phyloP scores from a whole-genome alignment of 2,797 vertebrate genomes.

The Arremon aurantiirostris region DNA sequence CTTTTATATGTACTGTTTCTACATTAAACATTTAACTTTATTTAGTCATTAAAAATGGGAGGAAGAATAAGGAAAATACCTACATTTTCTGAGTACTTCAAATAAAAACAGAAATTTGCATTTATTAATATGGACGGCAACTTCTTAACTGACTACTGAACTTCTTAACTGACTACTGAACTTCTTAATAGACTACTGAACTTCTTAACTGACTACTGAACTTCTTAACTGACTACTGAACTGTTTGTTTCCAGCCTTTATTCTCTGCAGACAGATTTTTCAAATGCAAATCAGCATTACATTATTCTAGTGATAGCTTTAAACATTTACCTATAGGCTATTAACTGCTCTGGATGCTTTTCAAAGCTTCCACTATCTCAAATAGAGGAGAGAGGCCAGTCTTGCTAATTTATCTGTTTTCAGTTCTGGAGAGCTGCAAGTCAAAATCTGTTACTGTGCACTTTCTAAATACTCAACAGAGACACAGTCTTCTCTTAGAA shows the following conservation, averaged over 20 bases:
- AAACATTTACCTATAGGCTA: neutral
- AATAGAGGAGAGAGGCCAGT: neutral
- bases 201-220: neutral
- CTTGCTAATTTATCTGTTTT: neutral
- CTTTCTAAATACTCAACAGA: neutral
- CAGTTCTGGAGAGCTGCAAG: neutral
- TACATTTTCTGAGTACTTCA: neutral
- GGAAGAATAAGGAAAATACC: neutral
- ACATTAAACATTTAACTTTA: neutral
- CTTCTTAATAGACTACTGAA: neutral
- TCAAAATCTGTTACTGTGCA: neutral
- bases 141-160: neutral
- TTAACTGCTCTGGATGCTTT: neutral
- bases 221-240: neutral
- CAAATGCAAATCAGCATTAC: neutral
- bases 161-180: neutral
- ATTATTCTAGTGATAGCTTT: neutral
- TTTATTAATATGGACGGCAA: neutral
- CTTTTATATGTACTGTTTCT: neutral
- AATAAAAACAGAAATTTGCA: neutral
- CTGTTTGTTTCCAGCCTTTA: neutral
- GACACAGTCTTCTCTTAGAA: neutral
- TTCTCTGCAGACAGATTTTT: neutral
- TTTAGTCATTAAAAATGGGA: neutral
- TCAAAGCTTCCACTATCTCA: neutral